Evolutionary conservation across 2,113 vertebrate species (phyloP), one percentile per base, ranked within the genome.

Genomic region (Eulacestoma nigropectus): DNA sequence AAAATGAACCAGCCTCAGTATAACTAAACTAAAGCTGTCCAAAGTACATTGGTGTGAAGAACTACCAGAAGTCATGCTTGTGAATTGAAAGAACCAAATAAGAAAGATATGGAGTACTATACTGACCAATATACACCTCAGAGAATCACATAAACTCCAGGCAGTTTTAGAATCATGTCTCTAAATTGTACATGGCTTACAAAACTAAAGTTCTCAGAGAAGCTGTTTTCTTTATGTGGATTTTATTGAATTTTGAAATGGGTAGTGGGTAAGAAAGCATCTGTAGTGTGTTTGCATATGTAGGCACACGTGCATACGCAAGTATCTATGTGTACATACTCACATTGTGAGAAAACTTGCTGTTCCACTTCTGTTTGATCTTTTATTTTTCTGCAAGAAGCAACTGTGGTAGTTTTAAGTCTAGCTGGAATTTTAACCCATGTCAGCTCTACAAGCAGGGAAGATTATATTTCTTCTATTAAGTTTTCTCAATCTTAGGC

Each of bases 291-390:
- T 72, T 62, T 90, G n/a, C 14, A 23, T 37, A 13, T 29, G 11
- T 32, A 33, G 33, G 11, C 20, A 63, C 3, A 7, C 0, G 0
- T 29, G 16, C 21, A 18, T n/a, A 29, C 9, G 19, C 23, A n/a
- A 29, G 11, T 42, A 15, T 52, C 12, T 67, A 4, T 65, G 11
- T 90, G 33, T 50, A 27, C 7, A 0, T 77, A 30, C 13, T 33
- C 14, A 8, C 19, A 11, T 18, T 70, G 12, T n/a, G n/a, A 68
- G 25, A 42, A 72, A 63, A 33, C 13, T 64, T 78, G 5, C 4
- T 68, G 70, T 68, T 82, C 27, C n/a, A 21, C 18, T 53, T 87
- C 16, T 67, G 6, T 30, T 39, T 75, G 12, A 17, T 78, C 10
- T 60, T 84, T 16, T 77, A 2, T 39, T 82, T 84, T 82, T 65